These are phyloP conservation scores for Petrolisthes manimaculis DNA, from an alignment of 2,888 invertebrate genomes.

Conservation along the genomic window DNA sequence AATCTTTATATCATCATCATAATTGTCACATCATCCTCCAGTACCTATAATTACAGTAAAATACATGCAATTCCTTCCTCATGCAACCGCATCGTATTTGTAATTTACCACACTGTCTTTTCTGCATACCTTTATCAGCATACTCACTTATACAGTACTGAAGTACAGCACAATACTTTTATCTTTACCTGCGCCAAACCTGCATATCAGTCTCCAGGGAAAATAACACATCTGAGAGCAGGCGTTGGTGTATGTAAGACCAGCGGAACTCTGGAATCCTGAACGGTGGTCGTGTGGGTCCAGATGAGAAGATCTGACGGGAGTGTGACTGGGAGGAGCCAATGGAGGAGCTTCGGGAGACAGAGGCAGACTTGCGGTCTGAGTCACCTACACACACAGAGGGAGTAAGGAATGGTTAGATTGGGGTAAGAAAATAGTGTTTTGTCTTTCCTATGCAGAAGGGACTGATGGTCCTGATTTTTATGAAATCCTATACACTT, in stretches of 20 bases:
- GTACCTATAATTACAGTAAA: no score
- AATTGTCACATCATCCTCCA: no score
- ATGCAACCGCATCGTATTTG: no score
- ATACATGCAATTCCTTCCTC: no score
- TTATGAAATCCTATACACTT: neutral
- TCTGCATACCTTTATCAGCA: no score
- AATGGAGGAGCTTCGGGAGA: constrained; percentile 63
- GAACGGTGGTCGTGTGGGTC: constrained; percentile 93
- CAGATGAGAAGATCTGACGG: constrained; percentile 90
- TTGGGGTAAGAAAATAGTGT: neutral
- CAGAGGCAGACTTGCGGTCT: constrained; percentile 64
- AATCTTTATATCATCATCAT: no score
- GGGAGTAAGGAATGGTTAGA: neutral
- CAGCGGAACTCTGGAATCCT: constrained; percentile 99
- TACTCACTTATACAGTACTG: neutral
- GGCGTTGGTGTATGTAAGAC: constrained; percentile 97
- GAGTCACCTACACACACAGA: constrained; percentile 44
- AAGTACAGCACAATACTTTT: neutral
- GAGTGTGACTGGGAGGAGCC: constrained; percentile 64
- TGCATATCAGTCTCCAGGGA: constrained; percentile 98
- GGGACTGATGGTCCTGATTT: neutral
- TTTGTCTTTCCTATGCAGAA: no score
- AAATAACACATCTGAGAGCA: constrained; percentile 95
- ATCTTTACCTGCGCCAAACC: constrained; percentile 80
- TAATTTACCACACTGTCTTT: no score